Evolutionary conservation across 1,140 invertebrate species (phyloP).

Genomic region (Drosophila ercepeae): DNA sequence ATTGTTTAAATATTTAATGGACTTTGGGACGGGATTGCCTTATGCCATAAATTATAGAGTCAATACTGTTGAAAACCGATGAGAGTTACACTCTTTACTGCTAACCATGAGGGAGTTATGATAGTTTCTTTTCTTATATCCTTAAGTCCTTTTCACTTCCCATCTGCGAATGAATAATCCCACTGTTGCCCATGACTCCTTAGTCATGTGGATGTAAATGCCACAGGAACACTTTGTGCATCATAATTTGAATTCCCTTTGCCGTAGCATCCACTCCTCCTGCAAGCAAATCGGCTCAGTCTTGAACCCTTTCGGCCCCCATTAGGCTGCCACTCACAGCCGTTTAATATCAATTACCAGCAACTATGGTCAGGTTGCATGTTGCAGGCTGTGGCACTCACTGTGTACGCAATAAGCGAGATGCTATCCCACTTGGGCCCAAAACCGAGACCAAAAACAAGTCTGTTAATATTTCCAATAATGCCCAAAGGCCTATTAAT

Average conservation of each 20-base stretch:
- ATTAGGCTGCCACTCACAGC: conserved; percentile 33
- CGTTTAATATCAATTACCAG: conserved; percentile 73
- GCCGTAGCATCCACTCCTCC: not conserved
- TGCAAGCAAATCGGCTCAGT: conserved; percentile 1
- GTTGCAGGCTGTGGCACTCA: not conserved
- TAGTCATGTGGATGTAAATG: conserved; percentile 2
- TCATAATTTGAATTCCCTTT: conserved; percentile 43
- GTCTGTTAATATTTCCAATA: conserved; percentile 76
- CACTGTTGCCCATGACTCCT: not conserved
- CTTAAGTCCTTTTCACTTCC: not conserved
- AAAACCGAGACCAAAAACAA: conserved; percentile 44
- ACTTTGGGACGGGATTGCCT: not conserved
- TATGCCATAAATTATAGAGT: conserved; percentile 4
- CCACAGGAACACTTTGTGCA: conserved; percentile 13
- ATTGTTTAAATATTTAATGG: conserved; percentile 38
- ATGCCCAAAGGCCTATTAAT: conserved; percentile 62
- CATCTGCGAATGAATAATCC: not conserved
- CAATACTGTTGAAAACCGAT: not conserved
- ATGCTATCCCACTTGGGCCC: conserved; percentile 15
- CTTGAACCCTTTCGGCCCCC: conserved; percentile 23
- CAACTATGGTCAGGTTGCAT: conserved; percentile 19
- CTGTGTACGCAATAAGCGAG: not conserved
- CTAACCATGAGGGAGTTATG: no score
- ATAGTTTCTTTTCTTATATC: no score
- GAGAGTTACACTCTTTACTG: no score